Base-by-base conservation (phyloP, 2,888 invertebrate species). In the Drosophila nigricruria region DNA sequence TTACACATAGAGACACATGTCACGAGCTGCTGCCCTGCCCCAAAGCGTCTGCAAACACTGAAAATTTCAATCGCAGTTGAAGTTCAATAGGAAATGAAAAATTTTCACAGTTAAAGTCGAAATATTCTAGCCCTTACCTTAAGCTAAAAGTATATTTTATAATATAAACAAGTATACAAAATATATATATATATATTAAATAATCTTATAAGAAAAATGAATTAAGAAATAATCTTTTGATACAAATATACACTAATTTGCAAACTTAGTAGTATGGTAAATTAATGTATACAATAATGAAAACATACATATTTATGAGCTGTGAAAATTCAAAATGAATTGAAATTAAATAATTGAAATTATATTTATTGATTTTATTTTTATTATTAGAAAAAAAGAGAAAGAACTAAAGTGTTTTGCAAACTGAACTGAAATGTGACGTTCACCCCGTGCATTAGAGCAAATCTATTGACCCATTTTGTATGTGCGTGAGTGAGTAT, bases 41-140 rank as follows among this genome's bases (percentile, higher is more conserved):
- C 30, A 61, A 77, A 73, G 67, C 56, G 54, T 70, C 64, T 49
- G 72, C 84, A 86, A 83, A 81, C 78, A 81, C 64, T 71, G 57
- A 57, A 81, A 75, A 88, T 71, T 83, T 83, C 73, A 88, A 81
- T 81, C 76, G 84, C 76, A 73, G 78, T 75, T 75, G 34, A 78
- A 73, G 79, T 61, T 68, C 64, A 54, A 71, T 64, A 60, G 69
- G 66, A 81, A 70, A 65, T 63, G 60, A 56, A 76, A 73, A 65
- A 36, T 49, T 27, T 32, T 25, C 42, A 38, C 42, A 52, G n/a
- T 53, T 32, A 27, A 32, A 60, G 59, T 36, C 67, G 67, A 70
- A 63, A 32, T 42, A 50, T 57, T 43, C 23, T 61, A 63, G 59
- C 69, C 40, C 59, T 56, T n/a, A 43, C 43, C 38, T 30, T 18